Base-by-base conservation (phyloP, 64 coral and sea anemone genomes). In the Montipora sp. region DNA sequence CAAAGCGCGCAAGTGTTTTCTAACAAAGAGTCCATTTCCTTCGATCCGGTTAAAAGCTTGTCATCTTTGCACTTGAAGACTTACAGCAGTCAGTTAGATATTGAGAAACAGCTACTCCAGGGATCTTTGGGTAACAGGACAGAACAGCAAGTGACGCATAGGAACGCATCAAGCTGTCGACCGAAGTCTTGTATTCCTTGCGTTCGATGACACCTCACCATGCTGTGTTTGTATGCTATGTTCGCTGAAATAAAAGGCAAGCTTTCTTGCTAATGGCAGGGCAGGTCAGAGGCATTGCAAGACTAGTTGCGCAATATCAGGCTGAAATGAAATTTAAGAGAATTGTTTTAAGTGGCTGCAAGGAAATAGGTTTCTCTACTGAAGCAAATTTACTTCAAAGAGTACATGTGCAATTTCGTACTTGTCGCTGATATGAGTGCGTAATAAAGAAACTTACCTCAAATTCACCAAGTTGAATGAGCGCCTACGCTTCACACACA, bases 21-120 rank as follows among this genome's bases (percentile, higher is more conserved):
- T 8, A 86, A 58, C 49, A 90, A 83, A 5, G 87, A 95, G 20
- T 90, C 93, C 2, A 67, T 95, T 67, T 95, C 93, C 3, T 58
- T 87, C 48, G 95, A 93, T 79, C 94, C 91, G 11, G 90, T 91
- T 19, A 90, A 98, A 43, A 98, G 94, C 77, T 83, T 95, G 18
- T 95, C 91, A 14, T 93, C 88, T 71, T 78, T 98, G 53, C 93
- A 98, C 72, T 67, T 98, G n/a, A 95, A 94, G 89, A 98, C 96
- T 7, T 98, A 98, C 91, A 91, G 86, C 3, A 90, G 72, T 71
- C 91, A 98, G 67, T 3, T 98, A 77, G 47, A 89, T 50, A 94
- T 89, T 91, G 95, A 98, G 65, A 77, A 98, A 65, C 48, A 88
- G 15, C 27, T 98, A 19, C 78, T 66, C 55, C 77, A 83, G 51